Conservation (phyloP, 1,140 invertebrate genomes). For the Mercenaria mercenaria region DNA sequence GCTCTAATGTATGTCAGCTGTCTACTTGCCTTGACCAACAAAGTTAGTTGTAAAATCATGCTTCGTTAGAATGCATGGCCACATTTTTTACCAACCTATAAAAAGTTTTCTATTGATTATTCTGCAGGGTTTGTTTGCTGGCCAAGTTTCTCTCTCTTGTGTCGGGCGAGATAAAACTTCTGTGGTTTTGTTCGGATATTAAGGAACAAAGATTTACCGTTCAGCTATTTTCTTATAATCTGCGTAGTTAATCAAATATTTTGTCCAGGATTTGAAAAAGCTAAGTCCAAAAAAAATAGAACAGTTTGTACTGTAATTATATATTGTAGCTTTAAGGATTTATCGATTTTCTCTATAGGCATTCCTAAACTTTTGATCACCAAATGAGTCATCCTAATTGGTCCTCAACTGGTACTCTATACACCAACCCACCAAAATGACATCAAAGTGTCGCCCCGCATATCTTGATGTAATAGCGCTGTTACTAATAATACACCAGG, state of each 20-base stretch:
- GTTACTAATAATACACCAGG: conserved; percentile 49
- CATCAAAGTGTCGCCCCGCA: conserved; percentile 55
- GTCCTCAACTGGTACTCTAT: conserved; percentile 5
- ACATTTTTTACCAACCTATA: not conserved
- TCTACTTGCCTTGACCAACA: conserved; percentile 46
- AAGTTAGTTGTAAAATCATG: not conserved
- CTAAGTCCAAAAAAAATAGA: conserved; percentile 4
- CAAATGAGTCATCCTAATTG: conserved; percentile 28
- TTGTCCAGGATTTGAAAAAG: not conserved
- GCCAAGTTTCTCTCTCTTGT: conserved; percentile 30
- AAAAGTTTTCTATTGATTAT: conserved; percentile 32
- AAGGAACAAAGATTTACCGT: conserved; percentile 27
- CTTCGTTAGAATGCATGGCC: conserved; percentile 16
- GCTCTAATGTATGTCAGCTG: no score
- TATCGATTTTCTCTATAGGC: conserved; percentile 43
- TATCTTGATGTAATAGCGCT: conserved; percentile 62
- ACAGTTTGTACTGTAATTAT: conserved; percentile 25
- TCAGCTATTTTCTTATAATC: conserved; percentile 18
- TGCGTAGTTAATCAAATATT: conserved; percentile 23
- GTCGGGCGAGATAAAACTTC: conserved; percentile 8
- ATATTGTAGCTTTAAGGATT: not conserved
- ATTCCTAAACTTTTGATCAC: conserved; percentile 55
- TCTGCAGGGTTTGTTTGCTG: conserved; percentile 9
- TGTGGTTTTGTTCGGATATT: not conserved
- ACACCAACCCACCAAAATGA: conserved; percentile 21